phyloP scores from a whole-genome alignment of 2,113 vertebrate species.

The Mormyrus iriodes region DNA sequence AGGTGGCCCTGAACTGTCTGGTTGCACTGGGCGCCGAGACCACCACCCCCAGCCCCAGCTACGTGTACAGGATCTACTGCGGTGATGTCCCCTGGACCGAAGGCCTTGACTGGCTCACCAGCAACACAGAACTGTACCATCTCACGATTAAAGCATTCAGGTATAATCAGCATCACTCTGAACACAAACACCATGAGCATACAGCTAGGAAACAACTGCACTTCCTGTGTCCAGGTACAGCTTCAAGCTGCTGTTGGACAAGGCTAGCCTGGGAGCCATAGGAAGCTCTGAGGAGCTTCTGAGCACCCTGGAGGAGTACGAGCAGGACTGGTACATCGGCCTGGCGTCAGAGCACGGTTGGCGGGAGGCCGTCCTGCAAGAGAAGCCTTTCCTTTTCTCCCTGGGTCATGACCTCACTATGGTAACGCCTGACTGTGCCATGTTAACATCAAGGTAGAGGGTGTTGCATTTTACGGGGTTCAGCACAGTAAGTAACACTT shows the following conservation, averaged over 20 bases:
- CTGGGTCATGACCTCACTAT: slow-evolving; percentile 84
- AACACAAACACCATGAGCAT: not conserved
- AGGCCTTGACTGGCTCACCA: slow-evolving; percentile 81
- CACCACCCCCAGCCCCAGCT: slow-evolving; percentile 70
- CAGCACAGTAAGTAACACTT: not conserved
- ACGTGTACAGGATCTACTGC: slow-evolving; percentile 79
- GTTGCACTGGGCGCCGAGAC: slow-evolving; percentile 78
- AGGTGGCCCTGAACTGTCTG: slow-evolving; percentile 76
- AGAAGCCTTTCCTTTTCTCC: slow-evolving; percentile 90
- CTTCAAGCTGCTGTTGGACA: slow-evolving; percentile 91
- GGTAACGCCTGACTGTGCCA: slow-evolving; percentile 61
- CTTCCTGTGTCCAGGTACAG: slow-evolving; percentile 68
- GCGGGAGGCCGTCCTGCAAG: slow-evolving; percentile 83
- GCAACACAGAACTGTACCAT: slow-evolving; percentile 84
- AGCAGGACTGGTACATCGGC: slow-evolving; percentile 89
- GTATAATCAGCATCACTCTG: slow-evolving; percentile 54
- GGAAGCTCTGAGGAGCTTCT: slow-evolving; percentile 79
- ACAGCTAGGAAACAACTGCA: not conserved
- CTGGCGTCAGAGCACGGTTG: slow-evolving; percentile 81
- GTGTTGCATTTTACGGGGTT: not conserved
- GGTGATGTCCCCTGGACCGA: slow-evolving; percentile 83
- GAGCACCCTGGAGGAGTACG: slow-evolving; percentile 80
- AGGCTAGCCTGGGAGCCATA: slow-evolving; percentile 83
- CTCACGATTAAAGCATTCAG: slow-evolving; percentile 87
- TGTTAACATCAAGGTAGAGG: too few species aligned